Conservation (phyloP, 2,113 vertebrate genomes). For the Antechinus flavipes region DNA sequence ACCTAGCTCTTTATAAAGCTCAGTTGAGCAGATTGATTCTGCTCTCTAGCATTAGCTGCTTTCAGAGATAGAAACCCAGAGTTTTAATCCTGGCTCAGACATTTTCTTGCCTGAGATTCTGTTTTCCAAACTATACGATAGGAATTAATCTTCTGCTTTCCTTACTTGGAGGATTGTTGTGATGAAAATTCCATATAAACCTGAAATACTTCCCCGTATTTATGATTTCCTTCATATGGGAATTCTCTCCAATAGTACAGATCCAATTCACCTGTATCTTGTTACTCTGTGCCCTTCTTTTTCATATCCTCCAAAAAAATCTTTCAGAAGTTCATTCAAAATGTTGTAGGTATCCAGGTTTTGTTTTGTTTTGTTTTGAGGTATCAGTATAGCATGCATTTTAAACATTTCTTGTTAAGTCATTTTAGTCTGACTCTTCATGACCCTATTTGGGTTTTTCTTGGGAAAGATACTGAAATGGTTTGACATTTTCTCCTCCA, state of each 20-base stretch:
- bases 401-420: not conserved
- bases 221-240: not conserved
- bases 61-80: not conserved
- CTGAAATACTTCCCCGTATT: not conserved
- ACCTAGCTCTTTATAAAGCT: not conserved
- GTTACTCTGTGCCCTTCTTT: not conserved
- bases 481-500: not conserved
- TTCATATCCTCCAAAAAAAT: not conserved
- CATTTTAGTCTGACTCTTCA: not conserved
- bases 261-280: not conserved
- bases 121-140: not conserved
- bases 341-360: not conserved
- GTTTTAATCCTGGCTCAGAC: not conserved
- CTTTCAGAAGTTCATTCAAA: not conserved
- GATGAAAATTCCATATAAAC: not conserved
- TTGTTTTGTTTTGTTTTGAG: not conserved
- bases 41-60: not conserved
- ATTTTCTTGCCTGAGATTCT: not conserved
- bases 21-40: not conserved
- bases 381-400: not conserved
- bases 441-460: not conserved
- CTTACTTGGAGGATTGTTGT: not conserved
- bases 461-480: not conserved
- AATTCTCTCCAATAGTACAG: not conserved
- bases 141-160: not conserved